Evolutionary conservation across 2,888 invertebrate species (phyloP), one percentile per base, ranked within the genome.

Genomic region (Lordiphosa fenestrarum): DNA sequence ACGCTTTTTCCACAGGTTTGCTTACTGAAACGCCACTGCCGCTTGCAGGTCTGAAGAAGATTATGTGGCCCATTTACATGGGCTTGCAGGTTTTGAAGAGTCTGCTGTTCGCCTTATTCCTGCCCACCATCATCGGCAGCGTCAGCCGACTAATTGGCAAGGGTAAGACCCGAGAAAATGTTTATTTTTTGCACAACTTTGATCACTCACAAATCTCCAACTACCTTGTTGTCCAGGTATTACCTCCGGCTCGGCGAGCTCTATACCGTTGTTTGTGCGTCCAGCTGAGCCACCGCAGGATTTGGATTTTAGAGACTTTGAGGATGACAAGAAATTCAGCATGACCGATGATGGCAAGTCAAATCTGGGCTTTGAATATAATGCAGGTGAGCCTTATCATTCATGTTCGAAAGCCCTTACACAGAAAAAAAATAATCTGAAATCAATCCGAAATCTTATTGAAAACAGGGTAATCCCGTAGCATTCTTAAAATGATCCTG

Each of bases 81-180:
- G 96, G 95, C 0, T 92, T 94, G 4, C 95, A 96, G 90, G 91
- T 96, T 50, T 91, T 95, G 76, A 96, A 96, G 90, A 95, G 95
- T 35, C 92, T 96, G 42, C 90, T 96, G 19, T 91, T 96, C 33
- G 96, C 95, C 6, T 92, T 96, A 91, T 96, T 96, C 89, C 91
- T 96, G 86, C 96, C 96, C 0, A 95, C 95, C 61, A 93, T 96
- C 58, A 91, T 96, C 66, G 95, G 96, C 52, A 94, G 95, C 74
- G 92, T 96, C 56, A 95, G 95, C 50, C 95, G 95, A 90, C 92
- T 96, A 63, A 92, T 95, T 57, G 95, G 95, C 55, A 96, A 96
- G 92, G 95, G 96, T 93, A 89, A 85, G 85, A 48, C 30, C 1
- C 10, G 4, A 10, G 6, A 4, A 42, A n/a, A 13, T 13, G 19